Evolutionary conservation across 2,888 invertebrate genomes (phyloP).

Genomic region (Thymelicus lineola): DNA sequence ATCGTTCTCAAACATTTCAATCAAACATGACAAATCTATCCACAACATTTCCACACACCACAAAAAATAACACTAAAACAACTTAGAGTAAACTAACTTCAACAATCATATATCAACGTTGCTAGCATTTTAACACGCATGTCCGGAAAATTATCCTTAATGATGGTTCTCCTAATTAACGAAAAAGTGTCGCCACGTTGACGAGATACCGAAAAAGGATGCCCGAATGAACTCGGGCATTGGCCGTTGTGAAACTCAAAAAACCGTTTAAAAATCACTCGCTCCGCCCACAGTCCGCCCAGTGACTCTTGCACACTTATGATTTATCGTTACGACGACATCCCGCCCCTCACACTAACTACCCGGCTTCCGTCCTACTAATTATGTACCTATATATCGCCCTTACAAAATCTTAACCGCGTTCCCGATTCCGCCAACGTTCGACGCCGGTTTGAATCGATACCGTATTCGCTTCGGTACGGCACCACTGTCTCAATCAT

Average conservation of each 20-base stretch:
- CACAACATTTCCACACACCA: not conserved
- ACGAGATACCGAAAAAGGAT: slow-evolving; percentile 77
- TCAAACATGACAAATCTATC: slow-evolving; percentile 14
- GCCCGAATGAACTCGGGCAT: slow-evolving; percentile 75
- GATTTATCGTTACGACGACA: slow-evolving; percentile 82
- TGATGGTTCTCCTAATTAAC: slow-evolving; percentile 81
- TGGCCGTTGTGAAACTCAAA: slow-evolving; percentile 78
- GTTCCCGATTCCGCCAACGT: slow-evolving; percentile 66
- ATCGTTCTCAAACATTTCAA: slow-evolving; percentile 21
- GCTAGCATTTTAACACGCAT: slow-evolving; percentile 45
- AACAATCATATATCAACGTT: slow-evolving; percentile 15
- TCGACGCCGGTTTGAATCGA: slow-evolving; percentile 52
- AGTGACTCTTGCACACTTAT: slow-evolving; percentile 79
- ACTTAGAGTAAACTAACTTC: slow-evolving; percentile 2
- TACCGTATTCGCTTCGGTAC: slow-evolving; percentile 57
- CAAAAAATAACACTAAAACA: not conserved
- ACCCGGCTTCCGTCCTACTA: slow-evolving; percentile 77
- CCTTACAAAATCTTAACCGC: slow-evolving; percentile 73
- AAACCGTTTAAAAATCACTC: slow-evolving; percentile 83
- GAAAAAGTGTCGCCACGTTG: slow-evolving; percentile 77
- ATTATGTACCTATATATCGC: slow-evolving; percentile 71
- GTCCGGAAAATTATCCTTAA: slow-evolving; percentile 74
- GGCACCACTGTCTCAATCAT: slow-evolving; percentile 33
- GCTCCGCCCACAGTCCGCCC: slow-evolving; percentile 81
- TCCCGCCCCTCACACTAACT: slow-evolving; percentile 80